phyloP scores from a whole-genome alignment of 2,797 vertebrate species.

The Rachycentron canadum region DNA sequence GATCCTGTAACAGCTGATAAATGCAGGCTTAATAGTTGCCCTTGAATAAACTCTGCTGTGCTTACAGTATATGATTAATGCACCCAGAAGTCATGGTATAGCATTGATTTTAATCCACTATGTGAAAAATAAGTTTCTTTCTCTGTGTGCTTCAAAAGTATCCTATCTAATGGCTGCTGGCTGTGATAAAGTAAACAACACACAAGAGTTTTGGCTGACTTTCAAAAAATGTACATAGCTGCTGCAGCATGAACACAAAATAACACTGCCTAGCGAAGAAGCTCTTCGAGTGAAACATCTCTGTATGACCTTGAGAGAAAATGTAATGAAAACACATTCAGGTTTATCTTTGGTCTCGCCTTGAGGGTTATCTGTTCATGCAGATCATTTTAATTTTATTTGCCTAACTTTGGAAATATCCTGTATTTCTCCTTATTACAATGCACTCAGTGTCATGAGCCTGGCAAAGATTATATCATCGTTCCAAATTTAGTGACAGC shows the following conservation, averaged over 20 bases:
- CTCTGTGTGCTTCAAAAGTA: constrained; percentile 38
- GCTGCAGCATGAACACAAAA: constrained; percentile 42
- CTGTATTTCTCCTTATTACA: neutral
- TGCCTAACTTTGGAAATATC: neutral
- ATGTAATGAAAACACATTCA: neutral
- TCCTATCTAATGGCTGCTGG: constrained; percentile 55
- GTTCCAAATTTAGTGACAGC: constrained; percentile 28
- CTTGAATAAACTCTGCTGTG: constrained; percentile 58
- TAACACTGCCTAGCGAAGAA: neutral
- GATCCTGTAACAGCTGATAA: constrained; percentile 40
- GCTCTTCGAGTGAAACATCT: constrained; percentile 11
- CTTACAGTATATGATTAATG: constrained; percentile 62
- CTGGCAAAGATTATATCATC: constrained; percentile 29
- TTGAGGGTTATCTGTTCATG: constrained; percentile 12
- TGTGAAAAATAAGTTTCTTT: constrained; percentile 50
- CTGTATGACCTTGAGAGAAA: constrained; percentile 19
- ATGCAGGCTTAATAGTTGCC: constrained; percentile 50
- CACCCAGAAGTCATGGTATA: constrained; percentile 44
- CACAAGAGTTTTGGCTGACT: constrained; percentile 56
- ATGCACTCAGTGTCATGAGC: constrained; percentile 16
- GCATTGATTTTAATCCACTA: constrained; percentile 59
- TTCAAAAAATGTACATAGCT: constrained; percentile 52
- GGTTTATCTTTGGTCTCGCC: constrained; percentile 12
- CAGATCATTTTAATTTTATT: neutral
- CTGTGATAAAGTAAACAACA: constrained; percentile 64